These are phyloP conservation scores for Oxyura jamaicensis DNA, from an alignment of 2,113 vertebrate genomes.

Conservation along the genomic window DNA sequence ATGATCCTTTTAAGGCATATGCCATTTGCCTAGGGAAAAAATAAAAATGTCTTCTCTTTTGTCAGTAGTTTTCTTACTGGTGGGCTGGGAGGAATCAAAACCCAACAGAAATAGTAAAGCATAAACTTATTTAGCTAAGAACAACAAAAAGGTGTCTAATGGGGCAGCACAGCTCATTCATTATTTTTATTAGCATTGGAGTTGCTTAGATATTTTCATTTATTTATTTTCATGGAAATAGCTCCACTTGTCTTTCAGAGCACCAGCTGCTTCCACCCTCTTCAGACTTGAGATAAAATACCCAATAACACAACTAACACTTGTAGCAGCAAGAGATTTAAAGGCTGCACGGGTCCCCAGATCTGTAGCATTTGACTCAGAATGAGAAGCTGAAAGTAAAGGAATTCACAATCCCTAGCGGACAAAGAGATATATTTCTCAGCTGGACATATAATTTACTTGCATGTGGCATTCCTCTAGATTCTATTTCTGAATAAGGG, in stretches of 20 bases:
- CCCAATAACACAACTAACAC: neutral
- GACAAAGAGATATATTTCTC: neutral
- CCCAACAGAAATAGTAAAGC: neutral
- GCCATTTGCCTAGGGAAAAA: neutral
- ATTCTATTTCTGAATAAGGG: neutral
- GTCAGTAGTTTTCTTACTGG: constrained; percentile 24
- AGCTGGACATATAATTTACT: neutral
- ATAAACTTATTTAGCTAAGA: neutral
- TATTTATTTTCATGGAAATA: constrained; percentile 21
- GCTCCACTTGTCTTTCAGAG: neutral
- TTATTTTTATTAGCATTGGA: neutral
- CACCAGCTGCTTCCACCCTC: neutral
- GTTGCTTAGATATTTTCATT: neutral
- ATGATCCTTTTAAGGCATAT: neutral
- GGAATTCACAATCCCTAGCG: neutral
- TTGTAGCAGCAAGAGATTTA: neutral
- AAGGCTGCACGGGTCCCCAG: neutral
- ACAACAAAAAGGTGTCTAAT: neutral
- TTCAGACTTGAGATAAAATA: neutral
- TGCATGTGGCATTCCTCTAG: neutral
- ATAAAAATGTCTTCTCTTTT: neutral
- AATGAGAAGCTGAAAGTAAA: neutral
- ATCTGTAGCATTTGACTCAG: neutral
- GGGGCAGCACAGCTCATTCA: neutral
- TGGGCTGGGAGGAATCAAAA: neutral